phyloP scores from a whole-genome alignment of 2,797 vertebrate species.

The Rhynchonycteris naso region DNA sequence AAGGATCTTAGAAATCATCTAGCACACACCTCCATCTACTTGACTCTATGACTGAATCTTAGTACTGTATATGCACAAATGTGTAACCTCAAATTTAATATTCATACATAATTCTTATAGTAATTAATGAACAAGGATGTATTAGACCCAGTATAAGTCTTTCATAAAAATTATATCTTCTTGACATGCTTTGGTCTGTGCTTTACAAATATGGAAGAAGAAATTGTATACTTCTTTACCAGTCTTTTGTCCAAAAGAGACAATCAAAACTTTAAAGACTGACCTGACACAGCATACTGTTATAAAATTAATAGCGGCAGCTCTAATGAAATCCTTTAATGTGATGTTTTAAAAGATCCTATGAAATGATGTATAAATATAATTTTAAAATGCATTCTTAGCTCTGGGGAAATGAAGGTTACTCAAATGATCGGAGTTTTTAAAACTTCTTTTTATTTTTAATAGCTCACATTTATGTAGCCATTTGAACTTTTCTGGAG shows the following conservation, averaged over 20 bases:
- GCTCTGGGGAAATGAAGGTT: slow-evolving; percentile 47
- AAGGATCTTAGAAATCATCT: neutral
- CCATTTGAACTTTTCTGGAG: slow-evolving; percentile 46
- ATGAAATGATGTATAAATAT: slow-evolving; percentile 29
- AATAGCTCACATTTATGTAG: neutral
- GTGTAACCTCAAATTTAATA: neutral
- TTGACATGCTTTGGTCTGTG: neutral
- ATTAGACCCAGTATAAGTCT: neutral
- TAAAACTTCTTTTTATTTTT: slow-evolving; percentile 37
- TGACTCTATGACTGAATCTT: neutral
- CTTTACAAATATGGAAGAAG: neutral
- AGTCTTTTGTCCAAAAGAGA: slow-evolving; percentile 63
- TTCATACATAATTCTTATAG: neutral
- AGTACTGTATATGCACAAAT: neutral
- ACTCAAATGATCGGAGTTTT: slow-evolving; percentile 46
- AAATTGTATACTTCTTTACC: slow-evolving; percentile 36
- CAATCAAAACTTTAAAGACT: slow-evolving; percentile 73
- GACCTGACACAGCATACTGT: slow-evolving; percentile 12
- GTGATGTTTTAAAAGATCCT: slow-evolving; percentile 53
- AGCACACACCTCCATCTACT: neutral
- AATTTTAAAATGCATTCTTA: slow-evolving; percentile 62
- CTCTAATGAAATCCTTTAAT: slow-evolving; percentile 53
- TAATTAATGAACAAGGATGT: slow-evolving; percentile 20
- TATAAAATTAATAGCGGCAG: slow-evolving; percentile 67
- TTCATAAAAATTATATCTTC: slow-evolving; percentile 34